These are phyloP conservation scores for Bombus pascuorum DNA, from an alignment of 1,140 invertebrate species.

Conservation along the genomic window DNA sequence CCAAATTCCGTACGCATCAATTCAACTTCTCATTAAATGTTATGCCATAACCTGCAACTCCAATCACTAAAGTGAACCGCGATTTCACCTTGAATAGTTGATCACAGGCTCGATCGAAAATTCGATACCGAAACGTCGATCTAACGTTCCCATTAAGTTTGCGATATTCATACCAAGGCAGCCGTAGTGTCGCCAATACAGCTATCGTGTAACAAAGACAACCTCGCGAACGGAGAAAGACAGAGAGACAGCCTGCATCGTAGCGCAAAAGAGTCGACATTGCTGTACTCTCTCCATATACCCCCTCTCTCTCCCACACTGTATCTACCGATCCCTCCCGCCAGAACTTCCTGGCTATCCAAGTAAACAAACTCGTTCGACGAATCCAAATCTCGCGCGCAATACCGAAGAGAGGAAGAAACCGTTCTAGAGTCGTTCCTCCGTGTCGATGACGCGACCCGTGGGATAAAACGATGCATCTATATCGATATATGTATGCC, in stretches of 20 bases:
- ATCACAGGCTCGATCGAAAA: not conserved
- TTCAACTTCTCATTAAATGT: not conserved
- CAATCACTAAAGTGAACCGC: not conserved
- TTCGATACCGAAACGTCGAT: not conserved
- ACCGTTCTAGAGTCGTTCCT: not conserved
- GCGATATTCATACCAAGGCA: conserved; percentile 39
- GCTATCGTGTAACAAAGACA: conserved; percentile 3
- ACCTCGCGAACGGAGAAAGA: not conserved
- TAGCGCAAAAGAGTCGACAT: not conserved
- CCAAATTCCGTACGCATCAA: not conserved
- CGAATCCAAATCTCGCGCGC: conserved; percentile 3
- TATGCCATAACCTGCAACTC: not conserved
- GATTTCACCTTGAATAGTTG: not conserved
- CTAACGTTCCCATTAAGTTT: not conserved
- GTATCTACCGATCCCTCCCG: not conserved
- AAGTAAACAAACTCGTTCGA: conserved; percentile 44
- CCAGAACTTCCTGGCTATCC: not conserved
- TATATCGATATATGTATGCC: conserved; percentile 1
- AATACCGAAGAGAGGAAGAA: conserved; percentile 1
- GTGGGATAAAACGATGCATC: not conserved
- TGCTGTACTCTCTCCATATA: too few relatives aligned
- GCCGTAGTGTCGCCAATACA: conserved; percentile 22
- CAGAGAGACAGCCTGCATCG: not conserved
- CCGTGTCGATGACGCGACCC: not conserved
- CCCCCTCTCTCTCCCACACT: not conserved